Percentiles rank a stretch among this genome's conserved stretches.
phyloP scores from a whole-genome alignment of 2,797 vertebrate species.

The Eospalax fontanierii region DNA sequence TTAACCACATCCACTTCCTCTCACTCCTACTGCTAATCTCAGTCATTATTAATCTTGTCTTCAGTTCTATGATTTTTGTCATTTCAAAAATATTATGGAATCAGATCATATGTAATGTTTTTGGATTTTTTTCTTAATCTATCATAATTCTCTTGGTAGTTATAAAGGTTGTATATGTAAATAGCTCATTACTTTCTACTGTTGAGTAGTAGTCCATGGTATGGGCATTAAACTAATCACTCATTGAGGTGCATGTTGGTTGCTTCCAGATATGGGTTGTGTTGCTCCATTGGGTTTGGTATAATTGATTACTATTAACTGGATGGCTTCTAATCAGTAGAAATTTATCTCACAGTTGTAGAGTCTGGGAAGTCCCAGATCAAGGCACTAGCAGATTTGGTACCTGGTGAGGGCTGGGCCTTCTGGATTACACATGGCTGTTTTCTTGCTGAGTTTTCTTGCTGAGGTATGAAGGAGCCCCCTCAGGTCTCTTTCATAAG shows the following conservation, averaged over 20 bases:
- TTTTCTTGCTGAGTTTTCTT: background rate
- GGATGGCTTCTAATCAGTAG: background rate
- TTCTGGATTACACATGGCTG: background rate
- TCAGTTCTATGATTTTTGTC: background rate
- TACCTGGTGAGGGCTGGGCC: background rate
- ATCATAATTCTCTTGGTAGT: constrained; percentile 37
- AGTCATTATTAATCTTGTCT: background rate
- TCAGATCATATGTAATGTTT: background rate
- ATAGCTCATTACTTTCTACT: constrained; percentile 18
- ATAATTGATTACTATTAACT: background rate
- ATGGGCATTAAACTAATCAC: background rate
- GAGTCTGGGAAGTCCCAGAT: background rate
- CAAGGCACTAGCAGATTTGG: background rate
- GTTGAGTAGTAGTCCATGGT: background rate
- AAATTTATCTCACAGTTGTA: background rate
- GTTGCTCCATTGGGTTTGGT: background rate
- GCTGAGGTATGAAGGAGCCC: background rate
- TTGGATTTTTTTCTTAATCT: background rate
- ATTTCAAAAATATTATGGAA: constrained; percentile 18
- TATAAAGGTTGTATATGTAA: background rate
- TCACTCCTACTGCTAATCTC: too few species aligned
- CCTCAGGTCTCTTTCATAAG: background rate
- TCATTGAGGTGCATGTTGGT: background rate
- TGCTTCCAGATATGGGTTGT: background rate
- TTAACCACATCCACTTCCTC: background rate